Evolutionary conservation across 2,888 invertebrate species (phyloP).

Genomic region (Campopleginae sp.): DNA sequence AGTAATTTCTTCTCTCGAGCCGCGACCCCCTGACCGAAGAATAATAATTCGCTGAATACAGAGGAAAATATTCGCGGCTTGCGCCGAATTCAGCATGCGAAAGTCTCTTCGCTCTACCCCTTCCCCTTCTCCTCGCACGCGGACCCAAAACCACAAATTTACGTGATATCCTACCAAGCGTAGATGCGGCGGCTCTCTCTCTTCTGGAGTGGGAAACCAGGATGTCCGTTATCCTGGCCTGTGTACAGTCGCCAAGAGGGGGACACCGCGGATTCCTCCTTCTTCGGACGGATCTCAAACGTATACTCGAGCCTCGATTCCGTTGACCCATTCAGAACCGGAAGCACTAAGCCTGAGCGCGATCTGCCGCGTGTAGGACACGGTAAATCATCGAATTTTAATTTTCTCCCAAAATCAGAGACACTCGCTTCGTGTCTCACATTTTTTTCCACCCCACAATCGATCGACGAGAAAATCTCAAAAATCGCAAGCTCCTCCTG

Average conservation of each 20-base stretch:
- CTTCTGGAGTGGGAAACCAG: slow-evolving; percentile 20
- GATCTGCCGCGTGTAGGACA: neutral
- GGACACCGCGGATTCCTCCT: slow-evolving; percentile 8
- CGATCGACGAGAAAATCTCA: neutral
- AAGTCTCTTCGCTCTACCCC: slow-evolving; percentile 17
- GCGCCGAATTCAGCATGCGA: slow-evolving; percentile 58
- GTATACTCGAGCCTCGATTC: neutral
- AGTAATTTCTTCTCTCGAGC: slow-evolving; percentile 26
- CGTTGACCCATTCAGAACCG: neutral
- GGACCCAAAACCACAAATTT: slow-evolving; percentile 42
- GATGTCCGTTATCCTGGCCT: slow-evolving; percentile 7
- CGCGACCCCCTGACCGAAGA: slow-evolving; percentile 55
- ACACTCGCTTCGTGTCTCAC: too few relatives aligned
- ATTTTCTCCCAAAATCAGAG: neutral
- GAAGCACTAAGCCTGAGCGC: too few relatives aligned
- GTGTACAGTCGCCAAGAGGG: slow-evolving; percentile 28
- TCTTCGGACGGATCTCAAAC: slow-evolving; percentile 14
- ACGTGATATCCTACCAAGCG: slow-evolving; percentile 57
- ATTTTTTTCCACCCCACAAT: neutral
- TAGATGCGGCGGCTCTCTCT: slow-evolving; percentile 37
- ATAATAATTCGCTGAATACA: slow-evolving; percentile 62
- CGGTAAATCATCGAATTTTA: neutral
- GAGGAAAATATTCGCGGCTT: slow-evolving; percentile 58
- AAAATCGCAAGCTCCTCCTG: slow-evolving; percentile 18
- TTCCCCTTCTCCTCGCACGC: neutral